phyloP scores from a whole-genome alignment of 2,113 vertebrate species.

The Rhegmatorhina hoffmannsi region DNA sequence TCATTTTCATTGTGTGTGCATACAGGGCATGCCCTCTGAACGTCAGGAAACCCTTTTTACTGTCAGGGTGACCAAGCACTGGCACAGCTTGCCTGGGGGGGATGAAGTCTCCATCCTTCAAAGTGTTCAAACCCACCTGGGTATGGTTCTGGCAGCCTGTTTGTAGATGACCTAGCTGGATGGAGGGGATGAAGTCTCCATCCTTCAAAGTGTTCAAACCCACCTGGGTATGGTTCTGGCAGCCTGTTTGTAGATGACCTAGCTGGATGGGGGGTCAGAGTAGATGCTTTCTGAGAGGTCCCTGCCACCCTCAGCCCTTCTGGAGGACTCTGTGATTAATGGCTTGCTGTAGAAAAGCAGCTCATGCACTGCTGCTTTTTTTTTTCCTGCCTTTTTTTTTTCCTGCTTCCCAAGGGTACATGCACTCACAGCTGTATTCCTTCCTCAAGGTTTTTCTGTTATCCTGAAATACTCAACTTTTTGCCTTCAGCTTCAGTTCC shows the following conservation, averaged over 20 bases:
- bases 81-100: not conserved
- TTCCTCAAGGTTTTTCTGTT: not conserved
- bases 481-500: not conserved
- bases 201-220: not conserved
- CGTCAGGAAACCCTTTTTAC: accelerated
- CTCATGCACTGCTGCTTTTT: not conserved
- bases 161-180: not conserved
- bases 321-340: not conserved
- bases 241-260: not conserved
- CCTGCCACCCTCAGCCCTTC: too few relatives aligned
- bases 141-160: not conserved
- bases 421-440: accelerated
- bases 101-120: not conserved
- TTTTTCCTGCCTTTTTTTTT: not conserved
- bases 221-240: not conserved
- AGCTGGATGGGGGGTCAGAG: not conserved
- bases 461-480: not conserved
- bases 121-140: not conserved
- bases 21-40: not conserved
- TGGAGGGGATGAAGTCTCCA: not conserved
- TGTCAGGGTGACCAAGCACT: too few relatives aligned
- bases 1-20: accelerated
- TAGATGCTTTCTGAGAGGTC: too few relatives aligned
- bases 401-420: not conserved
- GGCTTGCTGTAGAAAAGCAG: not conserved